Base-by-base conservation (phyloP, 2,797 vertebrate genomes). In the Loriculus beryllinus region DNA sequence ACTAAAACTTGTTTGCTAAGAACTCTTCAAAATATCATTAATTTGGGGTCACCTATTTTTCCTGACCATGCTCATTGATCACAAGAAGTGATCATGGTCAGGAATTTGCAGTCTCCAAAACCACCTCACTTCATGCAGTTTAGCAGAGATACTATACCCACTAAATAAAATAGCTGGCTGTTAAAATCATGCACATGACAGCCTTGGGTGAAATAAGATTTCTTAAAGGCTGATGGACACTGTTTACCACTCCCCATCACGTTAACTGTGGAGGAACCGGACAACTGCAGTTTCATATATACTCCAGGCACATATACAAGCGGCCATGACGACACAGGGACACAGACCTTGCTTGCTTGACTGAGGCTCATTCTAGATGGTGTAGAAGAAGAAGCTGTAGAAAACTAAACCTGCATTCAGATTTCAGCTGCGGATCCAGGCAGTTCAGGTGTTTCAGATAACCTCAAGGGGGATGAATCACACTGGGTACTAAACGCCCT, bases 271-370 rank as follows among this genome's bases (percentile, higher is more conserved):
- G 47, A 88, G 25, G 31, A 86, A 59, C n/a, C 22, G 7, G 49
- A 62, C 35, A 54, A 49, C 42, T 81, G n/a, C 60, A 92, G 35
- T 14, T 18, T 49, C 3, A 0, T 7, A 25, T 20, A 31, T 5
- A 35, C 8, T 40, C 19, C 25, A 52, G 23, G 4, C 3, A 0
- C 28, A 28, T 5, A 19, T 3, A 31, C 1, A 4, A 83, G 65
- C 2, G 4, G n/a, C 28, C 70, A 63, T 63, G 52, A 17, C 12
- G 19, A 43, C 28, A 25, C 0, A 7, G 14, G 18, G 28, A 74
- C 0, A 0, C n/a, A 69, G 37, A 57, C 9, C 18, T 31, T 72
- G 42, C 54, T 45, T 65, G 10, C 54, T 35, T 45, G 33, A 33
- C 26, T 23, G 23, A 80, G 63, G 40, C 6, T 35, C 23, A 22